These are phyloP conservation scores for Agrilus mali DNA, from an alignment of 2,888 invertebrate genomes.

Conservation along the genomic window DNA sequence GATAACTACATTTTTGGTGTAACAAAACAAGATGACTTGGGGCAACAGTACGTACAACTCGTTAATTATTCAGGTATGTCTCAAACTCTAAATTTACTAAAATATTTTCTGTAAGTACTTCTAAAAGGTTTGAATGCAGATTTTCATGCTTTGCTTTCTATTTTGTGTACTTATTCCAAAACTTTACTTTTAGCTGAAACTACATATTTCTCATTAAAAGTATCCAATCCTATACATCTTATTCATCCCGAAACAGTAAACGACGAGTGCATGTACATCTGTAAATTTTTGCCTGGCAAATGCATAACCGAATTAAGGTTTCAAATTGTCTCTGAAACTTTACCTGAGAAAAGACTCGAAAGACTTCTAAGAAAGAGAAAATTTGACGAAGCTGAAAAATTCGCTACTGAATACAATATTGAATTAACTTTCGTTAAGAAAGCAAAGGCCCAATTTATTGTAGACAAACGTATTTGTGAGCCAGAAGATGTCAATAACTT, in stretches of 20 bases:
- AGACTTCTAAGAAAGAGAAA: constrained; percentile 33
- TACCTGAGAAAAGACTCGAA: constrained; percentile 33
- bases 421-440: constrained; percentile 30
- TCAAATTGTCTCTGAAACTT: constrained; percentile 30
- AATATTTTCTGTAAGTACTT: too few relatives aligned
- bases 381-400: constrained; percentile 37
- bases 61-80: constrained; percentile 11
- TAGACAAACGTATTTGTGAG: constrained; percentile 20
- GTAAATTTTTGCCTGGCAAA: constrained; percentile 14
- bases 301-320: constrained; percentile 20
- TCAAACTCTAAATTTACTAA: too few relatives aligned
- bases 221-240: constrained; percentile 17
- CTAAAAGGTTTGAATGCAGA: too few relatives aligned
- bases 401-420: constrained; percentile 33
- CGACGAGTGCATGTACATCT: constrained; percentile 24
- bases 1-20: constrained; percentile 7
- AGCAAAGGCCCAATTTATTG: constrained; percentile 32
- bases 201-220: constrained; percentile 19
- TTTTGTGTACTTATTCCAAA: neutral
- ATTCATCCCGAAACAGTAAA: constrained; percentile 17
- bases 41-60: constrained; percentile 8
- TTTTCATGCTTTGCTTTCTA: too few relatives aligned
- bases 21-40: constrained; percentile 8
- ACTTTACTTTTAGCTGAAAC: constrained; percentile 15
- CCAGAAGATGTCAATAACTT: constrained; percentile 28